Conservation (phyloP, 2,888 invertebrate species). For the Brachypalpus laphriformis region DNA sequence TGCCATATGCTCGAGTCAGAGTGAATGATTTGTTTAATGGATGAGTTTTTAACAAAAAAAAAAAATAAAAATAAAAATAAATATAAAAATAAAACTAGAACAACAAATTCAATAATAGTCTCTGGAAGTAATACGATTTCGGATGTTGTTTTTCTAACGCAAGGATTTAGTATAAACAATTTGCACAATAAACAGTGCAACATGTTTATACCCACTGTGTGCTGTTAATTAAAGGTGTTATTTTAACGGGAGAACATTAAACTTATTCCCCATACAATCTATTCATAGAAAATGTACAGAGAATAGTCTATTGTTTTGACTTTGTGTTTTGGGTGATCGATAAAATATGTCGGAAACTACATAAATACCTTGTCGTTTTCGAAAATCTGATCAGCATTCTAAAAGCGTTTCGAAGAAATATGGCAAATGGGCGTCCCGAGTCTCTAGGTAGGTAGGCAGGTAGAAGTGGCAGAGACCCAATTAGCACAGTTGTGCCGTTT, state of each 20-base stretch:
- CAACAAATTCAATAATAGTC: slow-evolving; percentile 1
- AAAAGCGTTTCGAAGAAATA: no score
- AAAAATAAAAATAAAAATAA: background rate
- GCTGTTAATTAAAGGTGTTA: background rate
- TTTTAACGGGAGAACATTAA: background rate
- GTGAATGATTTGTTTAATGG: slow-evolving; percentile 24
- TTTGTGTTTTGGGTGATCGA: background rate
- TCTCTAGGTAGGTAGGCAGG: no score
- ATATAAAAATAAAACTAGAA: background rate
- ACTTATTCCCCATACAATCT: background rate
- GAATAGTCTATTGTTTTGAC: background rate
- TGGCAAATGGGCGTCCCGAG: no score
- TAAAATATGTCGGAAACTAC: background rate
- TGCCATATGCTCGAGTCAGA: slow-evolving; percentile 18
- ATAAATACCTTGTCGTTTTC: no score
- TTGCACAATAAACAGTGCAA: background rate
- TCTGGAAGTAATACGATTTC: background rate
- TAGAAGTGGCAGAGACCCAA: no score
- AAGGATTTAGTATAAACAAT: background rate
- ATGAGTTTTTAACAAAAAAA: background rate
- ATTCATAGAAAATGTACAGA: background rate
- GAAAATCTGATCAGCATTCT: no score
- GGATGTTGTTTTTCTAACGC: background rate
- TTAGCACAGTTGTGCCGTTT: no score
- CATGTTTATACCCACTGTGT: background rate